phyloP scores from a whole-genome alignment of 2,113 vertebrate genomes.

The Apodemus speciosus region DNA sequence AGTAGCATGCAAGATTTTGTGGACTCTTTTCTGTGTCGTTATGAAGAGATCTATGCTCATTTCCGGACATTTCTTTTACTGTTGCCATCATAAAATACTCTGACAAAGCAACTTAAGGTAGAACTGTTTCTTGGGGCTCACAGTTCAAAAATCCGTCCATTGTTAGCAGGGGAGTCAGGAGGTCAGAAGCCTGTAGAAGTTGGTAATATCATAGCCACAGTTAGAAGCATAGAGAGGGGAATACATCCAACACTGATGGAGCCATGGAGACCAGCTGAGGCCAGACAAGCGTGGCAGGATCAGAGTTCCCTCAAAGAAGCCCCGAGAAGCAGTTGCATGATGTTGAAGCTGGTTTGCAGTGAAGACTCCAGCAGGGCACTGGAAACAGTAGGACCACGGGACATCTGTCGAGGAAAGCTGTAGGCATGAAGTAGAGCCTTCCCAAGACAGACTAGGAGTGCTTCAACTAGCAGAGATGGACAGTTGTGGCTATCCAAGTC shows the following conservation, averaged over 20 bases:
- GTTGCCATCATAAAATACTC: background rate
- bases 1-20: background rate
- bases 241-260: background rate
- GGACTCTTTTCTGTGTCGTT: background rate
- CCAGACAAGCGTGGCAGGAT: background rate
- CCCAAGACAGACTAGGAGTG: background rate
- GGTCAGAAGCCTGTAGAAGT: background rate
- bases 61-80: background rate
- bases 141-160: background rate
- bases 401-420: background rate
- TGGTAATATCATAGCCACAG: background rate
- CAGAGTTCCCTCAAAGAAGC: background rate
- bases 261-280: too few relatives aligned
- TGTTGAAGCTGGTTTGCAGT: background rate
- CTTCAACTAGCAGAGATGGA: background rate
- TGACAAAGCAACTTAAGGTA: background rate
- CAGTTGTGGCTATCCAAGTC: background rate
- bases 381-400: background rate
- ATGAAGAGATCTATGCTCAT: constrained; percentile 1
- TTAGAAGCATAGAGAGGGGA: background rate
- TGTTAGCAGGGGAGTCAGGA: too few relatives aligned
- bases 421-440: too few relatives aligned
- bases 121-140: background rate
- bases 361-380: background rate
- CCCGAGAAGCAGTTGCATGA: background rate